Evolutionary conservation across 2,888 invertebrate species (phyloP).

Genomic region (Stenoptilia bipunctidactyla): DNA sequence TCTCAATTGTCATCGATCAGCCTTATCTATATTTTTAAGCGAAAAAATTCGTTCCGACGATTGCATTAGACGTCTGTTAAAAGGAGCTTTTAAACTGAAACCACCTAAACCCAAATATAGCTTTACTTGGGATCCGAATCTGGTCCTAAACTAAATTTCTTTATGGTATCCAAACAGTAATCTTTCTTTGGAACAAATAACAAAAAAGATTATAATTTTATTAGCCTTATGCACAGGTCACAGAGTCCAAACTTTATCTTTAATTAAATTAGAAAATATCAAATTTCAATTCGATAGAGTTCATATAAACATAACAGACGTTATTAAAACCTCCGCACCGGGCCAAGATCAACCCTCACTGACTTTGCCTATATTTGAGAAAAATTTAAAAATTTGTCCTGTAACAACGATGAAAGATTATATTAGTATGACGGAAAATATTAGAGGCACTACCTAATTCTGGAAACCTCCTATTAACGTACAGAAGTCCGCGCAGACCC

Average conservation of each 20-base stretch:
- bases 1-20: conserved; percentile 13
- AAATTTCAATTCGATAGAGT: conserved; percentile 2
- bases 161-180: conserved; percentile 3
- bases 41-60: conserved; percentile 4
- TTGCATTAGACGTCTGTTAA: conserved; percentile 6
- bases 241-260: conserved; percentile 15
- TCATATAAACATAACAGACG: conserved; percentile 11
- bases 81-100: too few relatives aligned
- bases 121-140: conserved; percentile 9
- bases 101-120: too few relatives aligned
- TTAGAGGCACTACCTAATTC: not conserved
- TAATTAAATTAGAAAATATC: conserved; percentile 16
- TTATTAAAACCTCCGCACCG: conserved; percentile 15
- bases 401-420: conserved; percentile 11
- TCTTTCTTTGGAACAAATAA: conserved; percentile 7
- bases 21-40: conserved; percentile 8
- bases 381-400: conserved; percentile 14
- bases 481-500: not conserved
- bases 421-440: conserved; percentile 2
- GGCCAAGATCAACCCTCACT: conserved; percentile 11
- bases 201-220: conserved; percentile 5
- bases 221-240: conserved; percentile 11
- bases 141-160: conserved; percentile 3
- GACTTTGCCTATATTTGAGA: conserved; percentile 11
- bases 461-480: conserved; percentile 1